Conservation (phyloP, 2,888 invertebrate genomes). For the Alentia gelatinosa region DNA sequence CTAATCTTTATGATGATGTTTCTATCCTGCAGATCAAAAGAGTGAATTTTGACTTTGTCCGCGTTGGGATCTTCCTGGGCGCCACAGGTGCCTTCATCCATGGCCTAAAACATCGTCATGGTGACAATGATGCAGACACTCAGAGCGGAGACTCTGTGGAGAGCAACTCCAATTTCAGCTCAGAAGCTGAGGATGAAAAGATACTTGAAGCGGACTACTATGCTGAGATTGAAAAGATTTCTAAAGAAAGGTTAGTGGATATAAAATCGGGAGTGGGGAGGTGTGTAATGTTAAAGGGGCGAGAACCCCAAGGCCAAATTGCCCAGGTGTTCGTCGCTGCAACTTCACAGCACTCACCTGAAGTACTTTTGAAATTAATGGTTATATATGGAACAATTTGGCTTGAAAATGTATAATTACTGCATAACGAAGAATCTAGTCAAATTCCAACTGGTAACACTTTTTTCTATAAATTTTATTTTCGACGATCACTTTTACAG, state of each 20-base stretch:
- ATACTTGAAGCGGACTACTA: not conserved
- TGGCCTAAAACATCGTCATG: not conserved
- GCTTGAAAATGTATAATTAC: too few relatives aligned
- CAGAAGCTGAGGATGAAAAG: not conserved
- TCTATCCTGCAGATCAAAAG: not conserved
- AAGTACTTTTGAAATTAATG: not conserved
- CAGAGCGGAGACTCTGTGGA: not conserved
- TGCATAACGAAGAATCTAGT: too few relatives aligned
- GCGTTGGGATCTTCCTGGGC: not conserved
- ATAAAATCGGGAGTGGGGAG: not conserved
- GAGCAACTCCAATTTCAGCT: not conserved
- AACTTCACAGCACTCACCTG: not conserved
- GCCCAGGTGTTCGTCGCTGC: not conserved
- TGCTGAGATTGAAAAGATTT: not conserved
- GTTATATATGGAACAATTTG: not conserved
- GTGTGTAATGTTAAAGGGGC: not conserved
- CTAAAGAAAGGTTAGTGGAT: not conserved
- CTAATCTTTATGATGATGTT: not conserved
- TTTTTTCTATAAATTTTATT: too few relatives aligned
- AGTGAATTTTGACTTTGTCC: not conserved
- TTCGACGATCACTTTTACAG: too few relatives aligned
- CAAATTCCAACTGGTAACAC: too few relatives aligned
- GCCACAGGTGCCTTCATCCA: not conserved
- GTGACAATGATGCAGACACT: not conserved
- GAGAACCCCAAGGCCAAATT: not conserved